Percentiles rank a stretch among this genome's conserved stretches.
Evolutionary conservation across 2,888 invertebrate species (phyloP).

Genomic region (Dasypolia templi): DNA sequence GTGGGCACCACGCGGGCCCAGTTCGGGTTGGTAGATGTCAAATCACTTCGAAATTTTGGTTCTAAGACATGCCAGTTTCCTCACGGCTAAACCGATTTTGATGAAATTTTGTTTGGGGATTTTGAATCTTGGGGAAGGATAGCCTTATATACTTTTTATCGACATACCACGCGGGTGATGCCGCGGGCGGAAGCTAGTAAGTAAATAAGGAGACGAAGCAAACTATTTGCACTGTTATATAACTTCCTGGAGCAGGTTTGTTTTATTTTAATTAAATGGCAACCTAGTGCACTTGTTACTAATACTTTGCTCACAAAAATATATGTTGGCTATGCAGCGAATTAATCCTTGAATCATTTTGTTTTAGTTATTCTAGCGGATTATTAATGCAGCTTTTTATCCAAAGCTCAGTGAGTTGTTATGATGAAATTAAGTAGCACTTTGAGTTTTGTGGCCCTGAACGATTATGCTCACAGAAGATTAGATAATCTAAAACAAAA

Average conservation of each 20-base stretch:
- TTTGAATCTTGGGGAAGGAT: too few relatives aligned
- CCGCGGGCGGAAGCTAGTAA: too few relatives aligned
- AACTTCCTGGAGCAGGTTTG: background rate
- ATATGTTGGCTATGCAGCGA: constrained; percentile 35
- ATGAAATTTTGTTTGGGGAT: too few relatives aligned
- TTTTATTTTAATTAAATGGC: constrained; percentile 24
- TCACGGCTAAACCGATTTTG: too few relatives aligned
- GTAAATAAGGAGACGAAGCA: background rate
- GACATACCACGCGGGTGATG: too few relatives aligned
- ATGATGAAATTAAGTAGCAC: background rate
- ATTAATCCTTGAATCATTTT: constrained; percentile 41
- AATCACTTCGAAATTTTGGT: too few relatives aligned
- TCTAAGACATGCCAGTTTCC: too few relatives aligned
- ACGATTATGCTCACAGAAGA: background rate
- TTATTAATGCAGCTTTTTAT: constrained; percentile 25
- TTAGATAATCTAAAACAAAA: too few relatives aligned
- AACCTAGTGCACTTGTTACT: constrained; percentile 25
- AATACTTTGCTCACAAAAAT: constrained; percentile 18
- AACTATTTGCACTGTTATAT: background rate
- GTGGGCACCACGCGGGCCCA: too few relatives aligned
- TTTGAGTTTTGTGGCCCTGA: background rate
- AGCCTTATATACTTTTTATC: too few relatives aligned
- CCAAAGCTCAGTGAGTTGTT: background rate
- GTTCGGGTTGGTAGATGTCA: too few relatives aligned
- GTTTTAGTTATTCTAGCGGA: constrained; percentile 12